A percentile compares a stretch with the other conserved stretches of the same genome.
phyloP scores from a whole-genome alignment of 2,113 vertebrate species.

The Chunga burmeisteri region DNA sequence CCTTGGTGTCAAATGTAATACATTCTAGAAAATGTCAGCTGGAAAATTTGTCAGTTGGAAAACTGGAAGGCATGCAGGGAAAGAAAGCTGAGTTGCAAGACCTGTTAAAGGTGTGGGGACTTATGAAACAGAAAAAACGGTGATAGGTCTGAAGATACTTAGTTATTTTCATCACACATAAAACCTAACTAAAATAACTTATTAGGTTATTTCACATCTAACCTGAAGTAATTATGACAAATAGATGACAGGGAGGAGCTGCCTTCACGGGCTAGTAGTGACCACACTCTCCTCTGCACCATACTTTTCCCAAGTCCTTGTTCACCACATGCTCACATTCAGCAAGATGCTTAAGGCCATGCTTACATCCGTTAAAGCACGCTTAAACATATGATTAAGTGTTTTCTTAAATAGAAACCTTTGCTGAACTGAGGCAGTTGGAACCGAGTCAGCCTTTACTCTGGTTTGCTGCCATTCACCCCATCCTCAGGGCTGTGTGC shows the following conservation, averaged over 20 bases:
- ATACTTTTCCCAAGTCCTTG: neutral
- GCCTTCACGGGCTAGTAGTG: neutral
- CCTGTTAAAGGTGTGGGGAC: neutral
- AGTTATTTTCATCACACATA: neutral
- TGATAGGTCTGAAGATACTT: neutral
- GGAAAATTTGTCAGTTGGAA: neutral
- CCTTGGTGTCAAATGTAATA: neutral
- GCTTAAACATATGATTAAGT: neutral
- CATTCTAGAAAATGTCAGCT: neutral
- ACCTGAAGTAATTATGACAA: neutral
- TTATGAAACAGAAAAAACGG: neutral
- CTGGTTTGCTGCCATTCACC: neutral
- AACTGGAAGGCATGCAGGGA: neutral
- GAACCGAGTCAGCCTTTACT: neutral
- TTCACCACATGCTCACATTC: neutral
- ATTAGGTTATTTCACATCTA: neutral
- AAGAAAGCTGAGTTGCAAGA: neutral
- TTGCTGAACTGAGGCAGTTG: neutral
- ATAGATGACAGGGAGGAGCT: neutral
- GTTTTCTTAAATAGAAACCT: neutral
- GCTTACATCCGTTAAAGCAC: neutral
- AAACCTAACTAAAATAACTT: neutral
- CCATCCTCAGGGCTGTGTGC: neutral
- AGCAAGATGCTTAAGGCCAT: neutral
- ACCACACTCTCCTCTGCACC: neutral